A percentile compares a stretch with the other conserved stretches of the same genome.
These are phyloP conservation scores for Catalaphyllia jardinei DNA, from an alignment of 64 coral and sea anemone genomes.

Conservation along the genomic window DNA sequence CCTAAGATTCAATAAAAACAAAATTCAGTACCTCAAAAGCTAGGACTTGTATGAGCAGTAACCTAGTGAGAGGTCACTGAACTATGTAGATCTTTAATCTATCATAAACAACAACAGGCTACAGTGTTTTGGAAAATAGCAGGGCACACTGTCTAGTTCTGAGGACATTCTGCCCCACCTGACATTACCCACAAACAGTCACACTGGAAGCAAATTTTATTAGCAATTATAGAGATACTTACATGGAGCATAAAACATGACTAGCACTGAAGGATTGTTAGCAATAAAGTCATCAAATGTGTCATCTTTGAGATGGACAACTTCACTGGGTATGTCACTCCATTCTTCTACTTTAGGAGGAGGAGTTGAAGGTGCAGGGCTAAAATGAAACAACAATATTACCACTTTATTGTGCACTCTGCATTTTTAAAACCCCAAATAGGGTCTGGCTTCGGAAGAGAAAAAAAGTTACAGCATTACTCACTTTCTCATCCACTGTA, in stretches of 20 bases:
- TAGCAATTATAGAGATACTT: constrained; percentile 47
- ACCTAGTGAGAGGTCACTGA: too few relatives aligned
- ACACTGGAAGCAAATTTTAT: too few relatives aligned
- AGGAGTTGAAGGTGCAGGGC: constrained; percentile 63
- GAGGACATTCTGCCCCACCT: too few relatives aligned
- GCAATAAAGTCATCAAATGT: constrained; percentile 92
- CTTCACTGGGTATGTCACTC: constrained; percentile 91
- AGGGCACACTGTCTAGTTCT: too few relatives aligned
- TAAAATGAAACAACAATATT: not conserved
- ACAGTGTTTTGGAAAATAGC: too few relatives aligned
- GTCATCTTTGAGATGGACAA: constrained; percentile 85
- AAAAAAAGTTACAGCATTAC: not conserved
- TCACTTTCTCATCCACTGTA: constrained; percentile 94
- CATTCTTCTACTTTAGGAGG: constrained; percentile 77
- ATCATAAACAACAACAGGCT: not conserved
- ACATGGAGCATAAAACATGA: constrained; percentile 99
- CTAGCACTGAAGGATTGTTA: constrained; percentile 87
- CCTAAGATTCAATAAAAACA: constrained; percentile 43
- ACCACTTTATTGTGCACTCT: too few relatives aligned
- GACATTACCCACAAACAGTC: too few relatives aligned
- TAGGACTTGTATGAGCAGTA: too few relatives aligned
- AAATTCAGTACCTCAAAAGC: not conserved
- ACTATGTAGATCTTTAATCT: too few relatives aligned
- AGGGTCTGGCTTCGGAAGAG: too few relatives aligned
- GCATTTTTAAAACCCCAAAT: too few relatives aligned